Evolutionary conservation across 2,888 invertebrate species (phyloP).

Genomic region (Lacanobia oleracea): DNA sequence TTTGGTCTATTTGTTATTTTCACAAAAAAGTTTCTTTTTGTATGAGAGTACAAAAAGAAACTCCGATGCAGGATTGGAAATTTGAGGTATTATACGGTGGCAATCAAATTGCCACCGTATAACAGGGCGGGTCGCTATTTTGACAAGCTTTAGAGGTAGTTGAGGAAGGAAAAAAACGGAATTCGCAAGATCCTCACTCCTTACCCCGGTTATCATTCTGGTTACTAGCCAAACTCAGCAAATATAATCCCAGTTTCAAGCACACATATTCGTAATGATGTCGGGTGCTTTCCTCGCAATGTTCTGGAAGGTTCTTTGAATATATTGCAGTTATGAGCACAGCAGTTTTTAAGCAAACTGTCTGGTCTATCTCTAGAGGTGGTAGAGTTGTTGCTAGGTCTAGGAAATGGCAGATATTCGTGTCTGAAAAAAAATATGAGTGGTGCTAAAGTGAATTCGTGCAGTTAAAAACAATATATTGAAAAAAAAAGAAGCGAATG

Average conservation of each 20-base stretch:
- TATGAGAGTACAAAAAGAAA: too few species aligned
- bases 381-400: constrained; percentile 78
- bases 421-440: constrained; percentile 67
- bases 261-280: constrained; percentile 81
- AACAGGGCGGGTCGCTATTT: too few species aligned
- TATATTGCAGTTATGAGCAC: constrained; percentile 81
- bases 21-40: too few species aligned
- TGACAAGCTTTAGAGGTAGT: too few species aligned
- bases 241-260: constrained; percentile 79
- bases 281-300: constrained; percentile 60
- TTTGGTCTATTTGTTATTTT: too few species aligned
- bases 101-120: too few species aligned
- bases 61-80: too few species aligned
- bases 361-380: constrained; percentile 77
- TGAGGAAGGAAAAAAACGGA: too few species aligned
- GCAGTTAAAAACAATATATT: too few species aligned
- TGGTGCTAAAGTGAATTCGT: not conserved
- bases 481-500: not conserved
- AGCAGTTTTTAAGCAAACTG: constrained; percentile 77
- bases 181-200: not conserved
- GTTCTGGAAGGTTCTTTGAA: constrained; percentile 74
- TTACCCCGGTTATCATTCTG: constrained; percentile 84
- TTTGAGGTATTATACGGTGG: too few species aligned
- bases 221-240: constrained; percentile 77
- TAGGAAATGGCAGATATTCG: constrained; percentile 81